Conservation (phyloP, 2,797 vertebrate genomes). For the Dromococcyx pavoninus region DNA sequence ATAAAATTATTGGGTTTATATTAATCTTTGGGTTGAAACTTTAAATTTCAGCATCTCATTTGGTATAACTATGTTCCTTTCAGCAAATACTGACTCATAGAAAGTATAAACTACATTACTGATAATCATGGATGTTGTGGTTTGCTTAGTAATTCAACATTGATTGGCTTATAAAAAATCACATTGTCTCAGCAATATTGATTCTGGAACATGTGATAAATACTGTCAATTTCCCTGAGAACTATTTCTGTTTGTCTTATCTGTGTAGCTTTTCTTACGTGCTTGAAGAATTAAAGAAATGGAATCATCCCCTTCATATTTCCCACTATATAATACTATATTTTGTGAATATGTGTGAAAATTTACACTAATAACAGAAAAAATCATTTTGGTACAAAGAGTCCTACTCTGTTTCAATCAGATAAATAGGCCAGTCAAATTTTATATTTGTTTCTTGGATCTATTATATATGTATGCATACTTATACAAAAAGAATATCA, state of each 20-base stretch:
- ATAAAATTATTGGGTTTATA: background rate
- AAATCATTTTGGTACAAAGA: background rate
- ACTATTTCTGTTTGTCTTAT: background rate
- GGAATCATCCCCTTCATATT: background rate
- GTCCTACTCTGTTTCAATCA: background rate
- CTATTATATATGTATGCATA: background rate
- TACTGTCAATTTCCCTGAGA: background rate
- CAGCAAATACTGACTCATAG: background rate
- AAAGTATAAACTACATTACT: background rate
- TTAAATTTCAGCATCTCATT: background rate
- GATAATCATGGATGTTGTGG: background rate
- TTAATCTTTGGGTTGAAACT: background rate
- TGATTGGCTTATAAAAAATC: constrained; percentile 30
- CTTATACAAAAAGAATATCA: background rate
- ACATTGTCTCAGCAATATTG: background rate
- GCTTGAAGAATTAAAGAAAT: background rate
- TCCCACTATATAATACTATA: background rate
- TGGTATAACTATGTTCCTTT: background rate
- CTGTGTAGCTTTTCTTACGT: constrained; percentile 2
- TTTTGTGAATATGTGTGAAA: background rate
- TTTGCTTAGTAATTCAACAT: constrained; percentile 13
- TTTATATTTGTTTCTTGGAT: constrained; percentile 27
- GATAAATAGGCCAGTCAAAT: background rate
- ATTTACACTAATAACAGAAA: background rate
- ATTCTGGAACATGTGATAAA: constrained; percentile 26